phyloP scores from a whole-genome alignment of 2,888 invertebrate species.

The Zhengitettix transpicula region DNA sequence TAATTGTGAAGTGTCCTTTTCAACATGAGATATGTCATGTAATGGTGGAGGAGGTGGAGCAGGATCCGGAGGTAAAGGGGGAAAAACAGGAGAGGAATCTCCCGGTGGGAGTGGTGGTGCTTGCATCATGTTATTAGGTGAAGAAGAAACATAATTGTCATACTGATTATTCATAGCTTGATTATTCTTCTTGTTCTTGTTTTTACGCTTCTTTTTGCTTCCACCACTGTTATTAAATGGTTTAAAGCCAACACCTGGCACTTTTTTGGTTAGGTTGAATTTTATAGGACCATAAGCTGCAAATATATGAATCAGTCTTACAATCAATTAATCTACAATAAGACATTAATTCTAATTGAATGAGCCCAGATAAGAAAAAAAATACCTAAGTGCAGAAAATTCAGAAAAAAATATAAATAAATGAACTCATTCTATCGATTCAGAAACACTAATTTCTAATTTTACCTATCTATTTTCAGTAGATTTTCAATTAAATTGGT shows the following conservation, averaged over 20 bases:
- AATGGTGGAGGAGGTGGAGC: slow-evolving; percentile 36
- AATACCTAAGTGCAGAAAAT: not conserved
- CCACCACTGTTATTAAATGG: slow-evolving; percentile 24
- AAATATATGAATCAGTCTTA: slow-evolving; percentile 7
- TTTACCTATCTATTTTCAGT: too few relatives aligned
- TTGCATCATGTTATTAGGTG: slow-evolving; percentile 16
- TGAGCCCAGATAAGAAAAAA: not conserved
- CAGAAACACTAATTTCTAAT: too few relatives aligned
- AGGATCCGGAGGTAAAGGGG: slow-evolving; percentile 30
- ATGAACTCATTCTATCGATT: not conserved
- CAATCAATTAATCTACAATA: too few relatives aligned
- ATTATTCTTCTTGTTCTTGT: slow-evolving; percentile 40
- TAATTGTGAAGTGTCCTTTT: not conserved
- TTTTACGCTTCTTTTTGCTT: slow-evolving; percentile 60
- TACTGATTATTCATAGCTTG: slow-evolving; percentile 20
- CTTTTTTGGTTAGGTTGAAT: slow-evolving; percentile 33
- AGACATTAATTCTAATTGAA: not conserved
- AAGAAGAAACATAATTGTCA: slow-evolving; percentile 13
- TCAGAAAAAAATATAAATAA: not conserved
- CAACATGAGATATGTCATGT: slow-evolving; percentile 11
- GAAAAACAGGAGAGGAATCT: slow-evolving; percentile 26
- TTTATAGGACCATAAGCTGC: slow-evolving; percentile 32
- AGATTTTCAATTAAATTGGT: too few relatives aligned
- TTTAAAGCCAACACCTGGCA: slow-evolving; percentile 21
- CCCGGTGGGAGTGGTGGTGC: slow-evolving; percentile 33